These are phyloP conservation scores for Orchesellides sinensis DNA, from an alignment of 2,888 invertebrate genomes.

Conservation along the genomic window DNA sequence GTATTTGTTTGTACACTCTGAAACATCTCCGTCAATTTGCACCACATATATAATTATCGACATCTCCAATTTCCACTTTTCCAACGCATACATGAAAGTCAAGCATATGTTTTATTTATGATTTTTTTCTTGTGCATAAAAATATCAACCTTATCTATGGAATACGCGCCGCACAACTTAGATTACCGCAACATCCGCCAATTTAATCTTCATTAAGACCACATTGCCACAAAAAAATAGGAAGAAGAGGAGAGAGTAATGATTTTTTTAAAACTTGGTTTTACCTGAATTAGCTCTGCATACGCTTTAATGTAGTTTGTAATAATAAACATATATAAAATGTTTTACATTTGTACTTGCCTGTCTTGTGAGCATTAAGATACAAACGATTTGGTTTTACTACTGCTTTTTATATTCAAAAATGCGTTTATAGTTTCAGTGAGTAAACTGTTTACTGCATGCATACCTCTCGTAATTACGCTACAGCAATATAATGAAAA, in stretches of 20 bases:
- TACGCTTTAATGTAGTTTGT: neutral
- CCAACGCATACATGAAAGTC: neutral
- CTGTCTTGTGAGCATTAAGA: neutral
- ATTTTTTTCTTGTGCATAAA: constrained; percentile 1
- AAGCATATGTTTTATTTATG: neutral
- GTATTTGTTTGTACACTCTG: neutral
- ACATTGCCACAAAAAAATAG: constrained; percentile 44
- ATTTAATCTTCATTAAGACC: constrained; percentile 66
- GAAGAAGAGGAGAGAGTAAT: constrained; percentile 40
- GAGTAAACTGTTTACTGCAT: too few species aligned
- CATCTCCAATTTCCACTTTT: neutral
- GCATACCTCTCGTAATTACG: constrained; percentile 5
- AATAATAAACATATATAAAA: neutral
- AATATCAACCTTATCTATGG: neutral
- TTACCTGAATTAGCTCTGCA: neutral
- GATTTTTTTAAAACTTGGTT: constrained; percentile 37
- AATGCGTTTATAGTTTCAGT: too few species aligned
- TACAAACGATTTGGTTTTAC: too few species aligned
- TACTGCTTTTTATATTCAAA: neutral
- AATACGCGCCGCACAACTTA: neutral
- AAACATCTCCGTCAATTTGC: constrained; percentile 19
- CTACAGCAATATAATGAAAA: neutral
- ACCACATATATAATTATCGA: constrained; percentile 13
- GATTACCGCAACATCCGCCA: constrained; percentile 63
- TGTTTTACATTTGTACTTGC: too few species aligned